Evolutionary conservation across 2,797 vertebrate genomes (phyloP).

Genomic region (Coracias cyanogaster): DNA sequence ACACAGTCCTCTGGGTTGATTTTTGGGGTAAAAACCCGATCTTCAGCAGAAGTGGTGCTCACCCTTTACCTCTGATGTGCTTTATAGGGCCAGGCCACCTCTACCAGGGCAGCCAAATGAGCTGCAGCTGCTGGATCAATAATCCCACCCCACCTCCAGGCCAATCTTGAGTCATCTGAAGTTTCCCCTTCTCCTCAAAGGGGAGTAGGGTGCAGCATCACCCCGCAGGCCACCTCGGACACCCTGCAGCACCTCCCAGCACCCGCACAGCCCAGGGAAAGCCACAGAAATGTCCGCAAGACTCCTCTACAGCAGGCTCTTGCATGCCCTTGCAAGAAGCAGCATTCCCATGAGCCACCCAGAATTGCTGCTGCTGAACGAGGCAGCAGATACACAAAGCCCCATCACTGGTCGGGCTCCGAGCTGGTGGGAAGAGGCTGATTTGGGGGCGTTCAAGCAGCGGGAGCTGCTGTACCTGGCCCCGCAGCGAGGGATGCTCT

Average conservation of each 20-base stretch:
- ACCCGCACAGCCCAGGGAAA: not conserved
- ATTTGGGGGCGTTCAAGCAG: not conserved
- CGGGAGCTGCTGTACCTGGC: not conserved
- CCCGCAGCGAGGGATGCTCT: not conserved
- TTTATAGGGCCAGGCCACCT: not conserved
- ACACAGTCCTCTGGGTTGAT: accelerated
- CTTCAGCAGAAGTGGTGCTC: not conserved
- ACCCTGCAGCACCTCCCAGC: not conserved
- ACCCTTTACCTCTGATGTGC: not conserved
- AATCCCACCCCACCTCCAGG: not conserved
- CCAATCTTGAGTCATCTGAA: accelerated
- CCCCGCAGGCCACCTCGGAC: not conserved
- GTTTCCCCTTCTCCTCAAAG: not conserved
- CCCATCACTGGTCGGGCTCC: accelerated
- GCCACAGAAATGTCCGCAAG: not conserved
- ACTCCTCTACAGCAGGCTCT: not conserved
- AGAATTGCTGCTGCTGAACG: accelerated
- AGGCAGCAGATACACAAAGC: accelerated
- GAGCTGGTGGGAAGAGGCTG: not conserved
- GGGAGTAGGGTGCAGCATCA: accelerated
- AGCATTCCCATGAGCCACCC: accelerated
- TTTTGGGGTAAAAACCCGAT: not conserved
- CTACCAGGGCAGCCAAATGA: not conserved
- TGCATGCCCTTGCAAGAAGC: not conserved
- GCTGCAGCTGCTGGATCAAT: not conserved